phyloP scores from a whole-genome alignment of 2,888 invertebrate species.

The Neoitamus cyanurus region DNA sequence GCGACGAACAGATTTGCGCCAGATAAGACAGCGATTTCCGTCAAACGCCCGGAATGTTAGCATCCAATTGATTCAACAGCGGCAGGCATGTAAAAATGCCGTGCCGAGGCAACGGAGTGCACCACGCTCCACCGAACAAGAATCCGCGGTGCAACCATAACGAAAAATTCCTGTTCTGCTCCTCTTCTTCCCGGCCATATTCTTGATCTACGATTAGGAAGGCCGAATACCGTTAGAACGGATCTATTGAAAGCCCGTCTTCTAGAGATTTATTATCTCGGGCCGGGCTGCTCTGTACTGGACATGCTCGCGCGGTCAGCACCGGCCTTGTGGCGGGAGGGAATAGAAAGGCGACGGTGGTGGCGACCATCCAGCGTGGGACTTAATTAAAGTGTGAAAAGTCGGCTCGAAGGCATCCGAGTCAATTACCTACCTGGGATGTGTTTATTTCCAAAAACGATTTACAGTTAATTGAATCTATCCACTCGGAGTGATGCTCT shows the following conservation, averaged over 20 bases:
- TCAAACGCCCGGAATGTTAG: slow-evolving; percentile 32
- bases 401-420: slow-evolving; percentile 13
- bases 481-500: not conserved
- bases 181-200: slow-evolving; percentile 1
- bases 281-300: not conserved
- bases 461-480: slow-evolving; percentile 30
- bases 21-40: slow-evolving; percentile 34
- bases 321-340: not conserved
- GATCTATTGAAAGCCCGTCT: slow-evolving; percentile 29
- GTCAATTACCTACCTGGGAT: slow-evolving; percentile 38
- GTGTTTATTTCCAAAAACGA: slow-evolving; percentile 38
- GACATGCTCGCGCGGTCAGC: not conserved
- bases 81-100: slow-evolving; percentile 31
- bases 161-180: slow-evolving; percentile 38
- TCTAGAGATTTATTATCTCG: slow-evolving; percentile 5
- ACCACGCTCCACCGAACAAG: slow-evolving; percentile 31
- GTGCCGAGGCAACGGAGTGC: not conserved
- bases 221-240: slow-evolving; percentile 39
- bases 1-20: slow-evolving; percentile 6
- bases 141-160: slow-evolving; percentile 29
- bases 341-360: not conserved
- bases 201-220: slow-evolving; percentile 44
- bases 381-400: slow-evolving; percentile 45
- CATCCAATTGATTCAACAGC: slow-evolving; percentile 29
- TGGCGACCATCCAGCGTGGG: not conserved